Evolutionary conservation across 2,113 vertebrate genomes (phyloP).

Genomic region (Hyla sarda): DNA sequence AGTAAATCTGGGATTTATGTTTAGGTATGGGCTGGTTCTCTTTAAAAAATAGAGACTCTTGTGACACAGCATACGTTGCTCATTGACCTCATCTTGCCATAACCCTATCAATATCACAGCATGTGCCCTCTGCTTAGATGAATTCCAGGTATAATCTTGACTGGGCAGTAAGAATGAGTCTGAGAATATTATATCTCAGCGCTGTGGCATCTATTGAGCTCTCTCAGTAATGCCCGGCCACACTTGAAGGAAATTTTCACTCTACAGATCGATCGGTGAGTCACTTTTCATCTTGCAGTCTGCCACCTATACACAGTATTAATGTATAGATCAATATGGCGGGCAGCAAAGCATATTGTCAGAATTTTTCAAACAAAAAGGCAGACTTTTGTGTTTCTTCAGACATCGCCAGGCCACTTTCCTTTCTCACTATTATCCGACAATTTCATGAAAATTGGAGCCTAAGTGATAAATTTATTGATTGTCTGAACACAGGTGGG

Average conservation of each 20-base stretch:
- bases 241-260: conserved; percentile 29
- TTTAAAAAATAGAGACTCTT: not conserved
- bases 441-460: conserved; percentile 16
- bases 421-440: not conserved
- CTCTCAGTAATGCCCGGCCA: conserved; percentile 5
- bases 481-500: not conserved
- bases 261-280: not conserved
- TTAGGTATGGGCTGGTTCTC: not conserved
- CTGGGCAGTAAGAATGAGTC: not conserved
- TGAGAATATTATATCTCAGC: not conserved
- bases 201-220: not conserved
- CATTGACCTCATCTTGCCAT: not conserved
- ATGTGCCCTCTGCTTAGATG: not conserved
- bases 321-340: conserved; percentile 36
- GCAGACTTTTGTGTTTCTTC: not conserved
- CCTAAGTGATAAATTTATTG: conserved; percentile 6
- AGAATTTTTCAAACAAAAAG: not conserved
- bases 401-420: not conserved
- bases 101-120: not conserved
- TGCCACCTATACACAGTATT: conserved; percentile 36
- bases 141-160: not conserved
- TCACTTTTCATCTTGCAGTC: conserved; percentile 32
- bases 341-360: conserved; percentile 14
- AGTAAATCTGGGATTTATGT: no score
- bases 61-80: not conserved